These are phyloP conservation scores for Anarsia innoxiella DNA, from an alignment of 2,888 invertebrate genomes.

Conservation along the genomic window DNA sequence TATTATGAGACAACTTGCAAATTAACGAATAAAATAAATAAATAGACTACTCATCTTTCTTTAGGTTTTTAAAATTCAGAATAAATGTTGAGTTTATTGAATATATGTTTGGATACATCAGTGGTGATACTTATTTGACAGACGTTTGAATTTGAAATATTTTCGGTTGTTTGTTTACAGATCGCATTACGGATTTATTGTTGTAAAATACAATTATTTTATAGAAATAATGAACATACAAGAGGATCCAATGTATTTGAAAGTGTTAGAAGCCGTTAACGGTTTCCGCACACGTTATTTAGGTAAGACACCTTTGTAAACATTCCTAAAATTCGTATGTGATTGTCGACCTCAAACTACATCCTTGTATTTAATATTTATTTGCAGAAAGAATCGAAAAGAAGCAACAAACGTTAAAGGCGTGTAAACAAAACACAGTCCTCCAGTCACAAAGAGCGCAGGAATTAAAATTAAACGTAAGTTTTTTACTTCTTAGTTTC, in stretches of 20 bases:
- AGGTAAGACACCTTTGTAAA: too few species aligned
- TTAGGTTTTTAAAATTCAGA: too few species aligned
- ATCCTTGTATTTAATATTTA: too few species aligned
- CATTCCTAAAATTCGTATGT: too few species aligned
- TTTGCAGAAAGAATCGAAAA: constrained; percentile 47
- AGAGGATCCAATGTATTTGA: not conserved
- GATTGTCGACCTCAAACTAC: too few species aligned
- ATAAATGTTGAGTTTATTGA: too few species aligned
- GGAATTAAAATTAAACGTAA: constrained; percentile 49
- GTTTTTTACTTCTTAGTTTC: constrained; percentile 19
- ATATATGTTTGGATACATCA: not conserved
- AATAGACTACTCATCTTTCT: too few species aligned
- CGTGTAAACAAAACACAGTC: constrained; percentile 46
- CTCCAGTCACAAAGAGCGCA: constrained; percentile 44
- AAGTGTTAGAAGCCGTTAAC: constrained; percentile 1
- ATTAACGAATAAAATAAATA: too few species aligned
- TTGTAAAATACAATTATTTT: not conserved
- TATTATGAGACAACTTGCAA: too few species aligned
- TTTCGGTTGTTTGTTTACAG: not conserved
- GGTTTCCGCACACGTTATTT: constrained; percentile 3
- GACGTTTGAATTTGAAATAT: not conserved
- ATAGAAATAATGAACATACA: not conserved
- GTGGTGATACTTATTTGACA: not conserved
- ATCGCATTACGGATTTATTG: not conserved
- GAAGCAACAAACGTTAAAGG: constrained; percentile 43